These are phyloP conservation scores for Ellobius talpinus DNA, from an alignment of 2,113 vertebrate genomes.

Conservation along the genomic window DNA sequence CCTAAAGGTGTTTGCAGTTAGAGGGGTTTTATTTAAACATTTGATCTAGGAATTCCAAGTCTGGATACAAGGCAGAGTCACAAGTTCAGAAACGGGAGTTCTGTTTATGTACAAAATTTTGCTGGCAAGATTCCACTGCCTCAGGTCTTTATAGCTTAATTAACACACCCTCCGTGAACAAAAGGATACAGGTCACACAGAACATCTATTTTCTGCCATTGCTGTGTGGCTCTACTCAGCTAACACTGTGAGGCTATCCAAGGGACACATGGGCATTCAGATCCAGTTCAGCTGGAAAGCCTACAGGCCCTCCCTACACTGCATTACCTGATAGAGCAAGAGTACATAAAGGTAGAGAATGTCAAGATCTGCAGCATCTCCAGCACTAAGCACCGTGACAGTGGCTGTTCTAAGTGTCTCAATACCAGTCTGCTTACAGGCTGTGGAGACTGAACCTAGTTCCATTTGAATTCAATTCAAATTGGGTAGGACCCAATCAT, in stretches of 20 bases:
- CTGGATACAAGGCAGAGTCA: constrained; percentile 38
- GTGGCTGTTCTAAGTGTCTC: not conserved
- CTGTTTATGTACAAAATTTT: constrained; percentile 51
- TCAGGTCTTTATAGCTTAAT: not conserved
- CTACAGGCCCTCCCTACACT: not conserved
- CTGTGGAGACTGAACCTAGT: not conserved
- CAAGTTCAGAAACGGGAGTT: constrained; percentile 41
- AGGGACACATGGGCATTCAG: not conserved
- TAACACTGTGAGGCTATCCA: not conserved
- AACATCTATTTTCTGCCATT: not conserved
- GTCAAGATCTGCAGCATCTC: not conserved
- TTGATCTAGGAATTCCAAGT: constrained; percentile 28
- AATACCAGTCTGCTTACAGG: not conserved
- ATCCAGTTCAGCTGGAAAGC: not conserved
- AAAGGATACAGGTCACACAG: constrained; percentile 20
- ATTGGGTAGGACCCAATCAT: not conserved
- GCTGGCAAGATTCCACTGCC: not conserved
- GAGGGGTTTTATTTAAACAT: constrained; percentile 48
- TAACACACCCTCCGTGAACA: not conserved
- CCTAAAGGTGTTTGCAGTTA: constrained; percentile 13
- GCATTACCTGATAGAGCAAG: not conserved
- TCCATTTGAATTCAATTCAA: not conserved
- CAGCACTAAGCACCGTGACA: not conserved
- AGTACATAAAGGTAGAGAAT: not conserved
- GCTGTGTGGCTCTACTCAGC: not conserved